Evolutionary conservation across 2,113 vertebrate species (phyloP), one percentile per base, ranked within the genome.

Genomic region (Gobio gobio): DNA sequence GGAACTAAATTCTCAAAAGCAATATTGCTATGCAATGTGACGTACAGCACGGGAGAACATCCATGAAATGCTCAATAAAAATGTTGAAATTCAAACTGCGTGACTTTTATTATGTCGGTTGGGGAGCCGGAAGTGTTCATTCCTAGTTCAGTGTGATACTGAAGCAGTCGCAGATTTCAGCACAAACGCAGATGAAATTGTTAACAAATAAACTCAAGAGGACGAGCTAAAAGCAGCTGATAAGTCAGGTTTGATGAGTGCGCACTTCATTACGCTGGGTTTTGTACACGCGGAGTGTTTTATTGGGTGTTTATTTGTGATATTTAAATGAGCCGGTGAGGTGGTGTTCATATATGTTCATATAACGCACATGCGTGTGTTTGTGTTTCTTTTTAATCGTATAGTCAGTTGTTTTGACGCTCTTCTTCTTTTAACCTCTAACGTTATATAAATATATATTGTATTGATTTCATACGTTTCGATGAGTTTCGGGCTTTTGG

Each of bases 21-120:
- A 82, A 82, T 87, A 78, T 78, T 84, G 70, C 83, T 86, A 85
- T 87, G 87, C 87, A 88, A 83, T 83, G 58, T 82, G 79, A 49
- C 84, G 63, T 79, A 83, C 49, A 82, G 59, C 49, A 61, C 56
- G 18, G 77, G 26, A 87, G 33, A 51, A 9, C 45, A 33, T 43
- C 18, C 10, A 33, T 33, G 45, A 40, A 59, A 13, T 43, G 14
- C 56, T 40, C 43, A 61, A 78, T 63, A 85, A 56, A 54, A 40
- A 26, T 40, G n/a, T 43, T 68, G 45, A 51, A 68, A 81, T 51
- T 81, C 26, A 14, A 81, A 14, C 18, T 8, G 29, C 33, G 54
- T 73, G 22, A 80, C 87, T 83, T 88, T 83, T 88, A 88, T 80
- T 88, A 59, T 88, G 87, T 51, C 18, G 4, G 3, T 10, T 10